Conservation (phyloP, 2,113 vertebrate genomes). For the Zosterops pallidus region DNA sequence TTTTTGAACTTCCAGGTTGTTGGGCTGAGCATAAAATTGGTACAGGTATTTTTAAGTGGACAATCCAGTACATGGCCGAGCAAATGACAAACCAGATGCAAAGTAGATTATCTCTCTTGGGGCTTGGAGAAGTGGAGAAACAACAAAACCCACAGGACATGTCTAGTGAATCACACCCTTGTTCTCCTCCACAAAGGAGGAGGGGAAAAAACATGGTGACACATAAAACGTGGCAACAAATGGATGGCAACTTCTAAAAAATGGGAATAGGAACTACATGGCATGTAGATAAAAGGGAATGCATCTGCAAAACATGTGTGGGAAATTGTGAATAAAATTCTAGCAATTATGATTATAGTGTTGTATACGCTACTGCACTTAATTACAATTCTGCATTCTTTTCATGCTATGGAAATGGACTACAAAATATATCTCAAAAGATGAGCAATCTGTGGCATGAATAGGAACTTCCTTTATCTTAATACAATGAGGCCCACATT, state of each 20-base stretch:
- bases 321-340: slow-evolving; percentile 63
- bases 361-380: slow-evolving; percentile 40
- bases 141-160: neutral
- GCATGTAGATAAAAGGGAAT: slow-evolving; percentile 58
- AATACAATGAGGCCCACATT: slow-evolving; percentile 51
- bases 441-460: slow-evolving; percentile 67
- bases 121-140: neutral
- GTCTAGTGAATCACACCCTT: slow-evolving; percentile 2
- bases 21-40: neutral
- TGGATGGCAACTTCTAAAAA: slow-evolving; percentile 30
- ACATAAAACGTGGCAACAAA: slow-evolving; percentile 45
- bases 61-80: neutral
- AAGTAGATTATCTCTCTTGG: neutral
- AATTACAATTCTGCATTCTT: slow-evolving; percentile 66
- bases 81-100: slow-evolving; percentile 24
- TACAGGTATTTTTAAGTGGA: neutral
- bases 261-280: slow-evolving; percentile 9
- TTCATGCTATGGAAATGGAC: slow-evolving; percentile 64
- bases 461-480: slow-evolving; percentile 68
- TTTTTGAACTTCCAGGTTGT: slow-evolving; percentile 23
- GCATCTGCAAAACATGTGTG: slow-evolving; percentile 67
- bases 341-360: slow-evolving; percentile 56
- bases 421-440: slow-evolving; percentile 72
- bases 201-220: neutral
- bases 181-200: neutral